Evolutionary conservation across 1,140 invertebrate genomes (phyloP).

Genomic region (Sinonovacula constricta): DNA sequence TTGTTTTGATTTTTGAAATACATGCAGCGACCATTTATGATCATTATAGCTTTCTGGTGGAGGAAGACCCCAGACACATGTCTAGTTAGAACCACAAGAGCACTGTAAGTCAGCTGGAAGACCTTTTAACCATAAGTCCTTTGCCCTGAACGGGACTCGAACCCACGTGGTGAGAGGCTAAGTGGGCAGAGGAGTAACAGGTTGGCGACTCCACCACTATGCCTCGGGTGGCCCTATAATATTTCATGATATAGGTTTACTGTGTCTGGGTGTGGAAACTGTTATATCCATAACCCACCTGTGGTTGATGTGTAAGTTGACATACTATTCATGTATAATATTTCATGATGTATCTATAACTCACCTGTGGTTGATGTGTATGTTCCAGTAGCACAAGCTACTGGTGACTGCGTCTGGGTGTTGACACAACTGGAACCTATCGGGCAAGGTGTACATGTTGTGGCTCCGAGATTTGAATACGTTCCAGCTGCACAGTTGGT

Average conservation of each 20-base stretch:
- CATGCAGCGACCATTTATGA: too few species aligned
- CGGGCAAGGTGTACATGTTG: conserved; percentile 67
- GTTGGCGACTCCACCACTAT: too few species aligned
- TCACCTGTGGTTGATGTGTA: conserved; percentile 66
- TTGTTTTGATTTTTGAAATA: too few species aligned
- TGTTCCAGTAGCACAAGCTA: conserved; percentile 58
- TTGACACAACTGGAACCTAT: conserved; percentile 65
- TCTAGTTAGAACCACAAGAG: too few species aligned
- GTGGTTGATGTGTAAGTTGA: background rate
- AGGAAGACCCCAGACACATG: too few species aligned
- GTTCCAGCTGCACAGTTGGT: conserved; percentile 60
- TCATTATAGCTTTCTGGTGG: too few species aligned
- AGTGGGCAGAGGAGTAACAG: too few species aligned
- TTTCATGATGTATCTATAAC: background rate
- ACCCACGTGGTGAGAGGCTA: too few species aligned
- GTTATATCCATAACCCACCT: background rate
- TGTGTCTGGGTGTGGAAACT: background rate
- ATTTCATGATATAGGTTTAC: background rate
- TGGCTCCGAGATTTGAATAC: conserved; percentile 60
- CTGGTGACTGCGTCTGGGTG: conserved; percentile 21
- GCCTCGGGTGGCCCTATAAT: too few species aligned
- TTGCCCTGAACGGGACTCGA: too few species aligned
- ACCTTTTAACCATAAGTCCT: too few species aligned
- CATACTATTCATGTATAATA: background rate
- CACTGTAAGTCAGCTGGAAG: too few species aligned